A percentile compares a stretch with the other conserved stretches of the same genome.
Evolutionary conservation across 2,888 invertebrate genomes (phyloP).

Genomic region (Acholoe squamosa): DNA sequence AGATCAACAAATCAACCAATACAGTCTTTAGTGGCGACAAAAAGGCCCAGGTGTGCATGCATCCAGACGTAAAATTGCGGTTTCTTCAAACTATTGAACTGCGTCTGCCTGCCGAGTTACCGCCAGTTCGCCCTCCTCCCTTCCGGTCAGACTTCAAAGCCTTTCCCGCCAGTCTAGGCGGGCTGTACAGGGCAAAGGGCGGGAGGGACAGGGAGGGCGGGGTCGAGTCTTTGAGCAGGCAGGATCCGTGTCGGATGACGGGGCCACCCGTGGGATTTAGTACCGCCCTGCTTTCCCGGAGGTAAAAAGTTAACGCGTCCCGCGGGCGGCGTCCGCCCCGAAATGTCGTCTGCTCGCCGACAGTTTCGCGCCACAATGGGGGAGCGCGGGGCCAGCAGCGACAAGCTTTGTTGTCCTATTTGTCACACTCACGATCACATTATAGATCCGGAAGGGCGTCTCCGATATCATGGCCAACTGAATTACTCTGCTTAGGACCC

Average conservation of each 20-base stretch:
- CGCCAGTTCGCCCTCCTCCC: not conserved
- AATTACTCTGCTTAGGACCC: not conserved
- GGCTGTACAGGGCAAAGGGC: not conserved
- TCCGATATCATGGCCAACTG: constrained; percentile 22
- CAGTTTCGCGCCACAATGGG: constrained; percentile 4
- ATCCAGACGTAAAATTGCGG: constrained; percentile 36
- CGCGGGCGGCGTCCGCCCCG: constrained; percentile 2
- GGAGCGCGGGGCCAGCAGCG: not conserved
- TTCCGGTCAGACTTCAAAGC: constrained; percentile 37
- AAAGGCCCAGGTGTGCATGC: constrained; percentile 32
- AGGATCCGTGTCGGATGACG: constrained; percentile 13
- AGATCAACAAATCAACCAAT: not conserved
- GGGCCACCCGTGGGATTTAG: constrained; percentile 22
- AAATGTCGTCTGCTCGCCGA: not conserved
- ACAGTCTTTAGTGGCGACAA: not conserved
- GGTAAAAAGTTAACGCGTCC: constrained; percentile 14
- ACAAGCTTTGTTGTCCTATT: not conserved
- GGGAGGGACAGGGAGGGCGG: too few relatives aligned
- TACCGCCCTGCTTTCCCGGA: not conserved
- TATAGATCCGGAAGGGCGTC: constrained; percentile 10
- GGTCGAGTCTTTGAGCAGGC: not conserved
- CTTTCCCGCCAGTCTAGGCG: not conserved
- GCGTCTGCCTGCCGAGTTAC: not conserved
- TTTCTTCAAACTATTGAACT: not conserved
- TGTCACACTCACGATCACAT: constrained; percentile 50